These are phyloP conservation scores for Acrocera orbiculus DNA, from an alignment of 2,888 invertebrate species.

Conservation along the genomic window DNA sequence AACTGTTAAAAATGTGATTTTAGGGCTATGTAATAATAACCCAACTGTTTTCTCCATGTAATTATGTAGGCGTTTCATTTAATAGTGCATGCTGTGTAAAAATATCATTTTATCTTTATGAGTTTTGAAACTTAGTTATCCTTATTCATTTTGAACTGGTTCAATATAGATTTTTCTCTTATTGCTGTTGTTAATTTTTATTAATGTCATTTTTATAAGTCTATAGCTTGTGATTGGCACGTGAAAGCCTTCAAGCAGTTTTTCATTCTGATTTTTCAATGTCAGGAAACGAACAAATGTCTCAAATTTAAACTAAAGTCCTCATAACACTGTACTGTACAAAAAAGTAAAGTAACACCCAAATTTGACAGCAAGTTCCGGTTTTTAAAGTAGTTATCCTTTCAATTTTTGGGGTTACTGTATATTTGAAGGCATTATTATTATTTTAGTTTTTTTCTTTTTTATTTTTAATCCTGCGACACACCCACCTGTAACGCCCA, in stretches of 20 bases:
- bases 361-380: constrained; percentile 9
- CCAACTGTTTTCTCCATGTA: too few relatives aligned
- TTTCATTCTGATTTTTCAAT: background rate
- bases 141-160: too few relatives aligned
- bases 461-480: constrained; percentile 11
- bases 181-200: too few relatives aligned
- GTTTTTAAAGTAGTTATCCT: constrained; percentile 6
- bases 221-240: constrained; percentile 7
- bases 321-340: constrained; percentile 1
- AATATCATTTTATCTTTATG: too few relatives aligned
- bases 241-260: constrained; percentile 3
- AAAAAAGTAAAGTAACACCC: constrained; percentile 7
- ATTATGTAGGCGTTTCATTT: too few relatives aligned
- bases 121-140: too few relatives aligned
- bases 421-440: too few relatives aligned
- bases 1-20: too few relatives aligned
- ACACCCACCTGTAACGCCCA: constrained; percentile 11
- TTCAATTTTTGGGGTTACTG: constrained; percentile 1
- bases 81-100: too few relatives aligned
- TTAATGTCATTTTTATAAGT: too few relatives aligned
- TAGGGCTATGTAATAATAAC: too few relatives aligned
- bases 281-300: constrained; percentile 6
- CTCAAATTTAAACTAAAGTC: constrained; percentile 4
- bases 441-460: constrained; percentile 7
- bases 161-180: too few relatives aligned